Conservation (phyloP, 2,113 vertebrate species). For the Solea senegalensis region DNA sequence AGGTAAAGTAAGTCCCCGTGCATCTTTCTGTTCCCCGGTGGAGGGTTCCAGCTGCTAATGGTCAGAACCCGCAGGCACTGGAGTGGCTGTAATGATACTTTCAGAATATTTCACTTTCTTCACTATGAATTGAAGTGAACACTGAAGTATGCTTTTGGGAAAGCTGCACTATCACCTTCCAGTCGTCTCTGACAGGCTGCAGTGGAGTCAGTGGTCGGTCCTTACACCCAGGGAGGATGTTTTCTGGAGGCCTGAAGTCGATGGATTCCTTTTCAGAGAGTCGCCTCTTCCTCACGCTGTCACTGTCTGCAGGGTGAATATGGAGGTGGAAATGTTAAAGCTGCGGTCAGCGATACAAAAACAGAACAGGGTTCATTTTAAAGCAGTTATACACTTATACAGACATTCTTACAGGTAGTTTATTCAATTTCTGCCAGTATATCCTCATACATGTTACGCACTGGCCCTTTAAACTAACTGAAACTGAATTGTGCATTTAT, state of each 20-base stretch:
- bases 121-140: background rate
- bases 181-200: slow-evolving; percentile 89
- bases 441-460: no score
- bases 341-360: background rate
- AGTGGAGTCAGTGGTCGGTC: slow-evolving; percentile 87
- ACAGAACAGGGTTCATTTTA: no score
- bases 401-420: no score
- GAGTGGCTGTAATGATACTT: slow-evolving; percentile 80
- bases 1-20: slow-evolving; percentile 95
- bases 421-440: no score
- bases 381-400: no score
- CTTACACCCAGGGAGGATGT: slow-evolving; percentile 90
- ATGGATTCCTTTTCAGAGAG: slow-evolving; percentile 83
- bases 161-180: slow-evolving; percentile 83
- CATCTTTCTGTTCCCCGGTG: slow-evolving; percentile 96
- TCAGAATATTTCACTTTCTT: background rate
- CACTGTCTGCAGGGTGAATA: slow-evolving; percentile 76
- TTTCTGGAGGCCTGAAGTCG: slow-evolving; percentile 88
- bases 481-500: no score
- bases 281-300: slow-evolving; percentile 82
- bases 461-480: no score
- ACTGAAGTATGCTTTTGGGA: background rate
- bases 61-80: slow-evolving; percentile 93
- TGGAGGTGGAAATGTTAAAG: background rate
- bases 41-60: slow-evolving; percentile 96